Evolutionary conservation across 2,797 vertebrate genomes (phyloP).

Genomic region (Pantherophis vulpinus): DNA sequence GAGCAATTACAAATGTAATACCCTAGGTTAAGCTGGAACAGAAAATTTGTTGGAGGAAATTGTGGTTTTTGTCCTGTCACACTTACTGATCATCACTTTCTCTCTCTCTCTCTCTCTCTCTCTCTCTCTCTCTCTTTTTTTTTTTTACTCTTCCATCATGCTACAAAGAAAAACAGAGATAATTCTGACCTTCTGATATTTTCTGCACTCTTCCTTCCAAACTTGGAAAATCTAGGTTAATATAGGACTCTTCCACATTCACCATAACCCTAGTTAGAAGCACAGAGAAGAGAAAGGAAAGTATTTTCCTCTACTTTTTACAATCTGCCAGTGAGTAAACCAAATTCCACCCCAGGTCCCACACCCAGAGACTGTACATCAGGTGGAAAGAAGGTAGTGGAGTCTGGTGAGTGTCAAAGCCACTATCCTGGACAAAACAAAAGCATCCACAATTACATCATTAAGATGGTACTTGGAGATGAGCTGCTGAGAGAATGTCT

Average conservation of each 20-base stretch:
- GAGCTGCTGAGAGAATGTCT: neutral
- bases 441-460: neutral
- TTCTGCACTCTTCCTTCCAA: neutral
- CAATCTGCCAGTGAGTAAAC: neutral
- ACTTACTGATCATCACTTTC: conserved; percentile 40
- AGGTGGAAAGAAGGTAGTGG: neutral
- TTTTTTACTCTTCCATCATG: conserved; percentile 30
- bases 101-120: neutral
- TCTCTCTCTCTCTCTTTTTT: no score
- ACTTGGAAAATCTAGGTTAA: conserved; percentile 38
- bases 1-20: conserved; percentile 52
- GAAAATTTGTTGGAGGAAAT: conserved; percentile 28
- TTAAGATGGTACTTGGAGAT: neutral
- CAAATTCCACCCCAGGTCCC: neutral
- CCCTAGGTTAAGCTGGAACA: conserved; percentile 49
- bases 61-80: conserved; percentile 37
- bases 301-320: neutral
- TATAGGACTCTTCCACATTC: neutral
- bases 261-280: neutral
- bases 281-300: neutral
- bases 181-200: conserved; percentile 45
- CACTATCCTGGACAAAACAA: neutral
- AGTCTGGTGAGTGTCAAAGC: neutral
- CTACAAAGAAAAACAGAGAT: conserved; percentile 27
- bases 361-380: neutral